Percentiles rank a stretch among this genome's conserved stretches.
phyloP scores from a whole-genome alignment of 2,888 invertebrate genomes.

The Gortyna flavago region DNA sequence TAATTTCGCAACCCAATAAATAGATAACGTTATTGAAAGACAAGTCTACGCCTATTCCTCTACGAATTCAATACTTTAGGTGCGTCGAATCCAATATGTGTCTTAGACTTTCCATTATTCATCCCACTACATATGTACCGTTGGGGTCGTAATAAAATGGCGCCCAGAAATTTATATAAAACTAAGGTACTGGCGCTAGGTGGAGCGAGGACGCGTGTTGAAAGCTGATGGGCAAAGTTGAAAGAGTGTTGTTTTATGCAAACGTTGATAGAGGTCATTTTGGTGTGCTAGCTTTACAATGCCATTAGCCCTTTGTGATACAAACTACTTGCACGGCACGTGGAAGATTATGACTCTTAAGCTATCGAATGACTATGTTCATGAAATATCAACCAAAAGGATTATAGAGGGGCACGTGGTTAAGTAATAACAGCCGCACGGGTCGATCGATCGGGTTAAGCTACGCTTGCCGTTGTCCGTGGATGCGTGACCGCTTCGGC shows the following conservation, averaged over 20 bases:
- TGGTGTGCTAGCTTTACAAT: slow-evolving; percentile 15
- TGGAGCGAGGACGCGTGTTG: slow-evolving; percentile 44
- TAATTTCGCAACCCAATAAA: slow-evolving; percentile 56
- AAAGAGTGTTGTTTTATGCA: slow-evolving; percentile 56
- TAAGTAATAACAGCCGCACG: neutral
- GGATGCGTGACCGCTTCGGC: neutral
- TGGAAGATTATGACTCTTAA: neutral
- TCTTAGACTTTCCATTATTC: slow-evolving; percentile 79
- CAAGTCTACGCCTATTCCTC: slow-evolving; percentile 64
- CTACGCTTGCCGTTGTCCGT: neutral
- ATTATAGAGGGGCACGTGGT: neutral
- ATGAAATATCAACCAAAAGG: neutral
- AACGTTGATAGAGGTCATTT: slow-evolving; percentile 39
- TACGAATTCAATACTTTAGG: slow-evolving; percentile 67
- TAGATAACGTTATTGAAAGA: slow-evolving; percentile 63
- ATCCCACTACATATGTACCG: slow-evolving; percentile 76
- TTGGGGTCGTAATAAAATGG: slow-evolving; percentile 69
- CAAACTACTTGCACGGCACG: neutral
- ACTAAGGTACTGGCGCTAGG: slow-evolving; percentile 54
- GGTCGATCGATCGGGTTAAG: neutral
- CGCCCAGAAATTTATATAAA: slow-evolving; percentile 71
- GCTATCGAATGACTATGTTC: neutral
- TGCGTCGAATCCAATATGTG: slow-evolving; percentile 77
- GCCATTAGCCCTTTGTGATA: slow-evolving; percentile 6
- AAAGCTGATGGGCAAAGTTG: slow-evolving; percentile 50